Evolutionary conservation across 2,888 invertebrate species (phyloP).

Genomic region (Temnothorax rugatulus): DNA sequence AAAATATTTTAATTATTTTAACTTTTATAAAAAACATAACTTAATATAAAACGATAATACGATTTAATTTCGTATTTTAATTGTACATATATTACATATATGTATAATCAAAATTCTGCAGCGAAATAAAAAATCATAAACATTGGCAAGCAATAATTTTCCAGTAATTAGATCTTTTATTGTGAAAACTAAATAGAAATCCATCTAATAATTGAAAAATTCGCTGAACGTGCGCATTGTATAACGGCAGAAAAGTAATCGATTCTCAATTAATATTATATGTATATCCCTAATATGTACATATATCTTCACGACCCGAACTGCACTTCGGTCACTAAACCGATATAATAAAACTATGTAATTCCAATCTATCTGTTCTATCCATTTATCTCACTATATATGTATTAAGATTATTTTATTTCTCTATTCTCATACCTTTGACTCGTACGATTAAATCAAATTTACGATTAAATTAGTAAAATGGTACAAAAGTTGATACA

Average conservation of each 20-base stretch:
- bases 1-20: conserved; percentile 18
- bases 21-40: neutral
- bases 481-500: neutral
- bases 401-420: neutral
- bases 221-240: neutral
- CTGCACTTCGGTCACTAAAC: neutral
- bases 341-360: neutral
- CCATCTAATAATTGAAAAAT: neutral
- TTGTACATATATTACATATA: neutral
- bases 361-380: neutral
- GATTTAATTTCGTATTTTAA: conserved; percentile 3
- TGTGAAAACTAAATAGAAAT: neutral
- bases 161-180: neutral
- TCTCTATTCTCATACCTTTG: neutral
- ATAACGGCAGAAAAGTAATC: neutral
- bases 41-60: neutral
- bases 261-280: conserved; percentile 21
- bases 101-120: neutral
- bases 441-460: neutral
- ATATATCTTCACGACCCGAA: neutral
- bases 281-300: neutral
- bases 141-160: neutral
- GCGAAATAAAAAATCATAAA: neutral
- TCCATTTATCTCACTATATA: neutral
- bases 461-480: too few species aligned